Base-by-base conservation (phyloP, 2,888 invertebrate genomes). In the Agrochola litura region DNA sequence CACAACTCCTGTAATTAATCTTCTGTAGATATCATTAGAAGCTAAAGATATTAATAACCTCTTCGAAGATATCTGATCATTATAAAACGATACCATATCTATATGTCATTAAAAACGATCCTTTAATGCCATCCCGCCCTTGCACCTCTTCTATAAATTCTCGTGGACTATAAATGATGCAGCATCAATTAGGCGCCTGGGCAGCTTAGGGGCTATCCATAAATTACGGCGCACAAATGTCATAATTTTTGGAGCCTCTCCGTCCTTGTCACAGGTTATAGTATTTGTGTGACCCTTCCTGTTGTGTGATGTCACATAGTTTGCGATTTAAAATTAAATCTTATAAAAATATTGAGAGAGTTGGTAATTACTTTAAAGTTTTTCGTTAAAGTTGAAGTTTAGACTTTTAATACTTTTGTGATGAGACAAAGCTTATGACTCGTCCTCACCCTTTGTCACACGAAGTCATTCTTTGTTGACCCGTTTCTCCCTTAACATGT, bases 121-220 rank as follows among this genome's bases (percentile, higher is more conserved):
- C 84, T 84, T 88, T 84, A 82, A 72, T 25, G 16, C 56, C 54
- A 63, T 67, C 72, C 81, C 87, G 79, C 69, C 76, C 74, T 67
- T 82, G 64, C 60, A 19, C 30, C 46, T 63, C 52, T 78, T 74
- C 64, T 82, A 89, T 88, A 88, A 88, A 89, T 88, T 84, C 77
- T 30, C 69, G 58, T 69, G 41, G 73, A 70, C 74, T 80, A 81
- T 83, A 77, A 86, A 90, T 90, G 89, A 87, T 86, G 30, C 70
- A 77, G 83, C 87, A 90, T 90, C 82, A 88, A 91, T 90, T 89
- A 90, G 71, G 64, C 70, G 80, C 71, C 71, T 77, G 79, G 81
- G n/a, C 10, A 61, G 12, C 37, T n/a, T 12, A 63, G 19, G 68
- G 16, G 10, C n/a, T 2, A n/a, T 41, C 12, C n/a, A 63, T n/a